These are phyloP conservation scores for Aldabrachelys gigantea DNA, from an alignment of 2,113 vertebrate genomes.

Conservation along the genomic window DNA sequence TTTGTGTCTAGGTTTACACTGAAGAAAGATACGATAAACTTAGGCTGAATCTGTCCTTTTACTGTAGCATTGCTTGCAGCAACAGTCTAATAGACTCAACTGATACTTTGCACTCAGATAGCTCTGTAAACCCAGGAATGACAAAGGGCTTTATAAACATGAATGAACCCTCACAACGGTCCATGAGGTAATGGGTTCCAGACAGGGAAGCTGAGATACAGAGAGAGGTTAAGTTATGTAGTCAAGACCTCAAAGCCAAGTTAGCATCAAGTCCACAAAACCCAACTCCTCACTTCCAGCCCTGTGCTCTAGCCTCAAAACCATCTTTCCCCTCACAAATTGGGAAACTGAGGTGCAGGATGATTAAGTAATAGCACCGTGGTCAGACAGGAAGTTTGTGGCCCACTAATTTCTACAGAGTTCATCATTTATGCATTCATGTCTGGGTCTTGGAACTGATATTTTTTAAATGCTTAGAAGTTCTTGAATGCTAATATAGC, in stretches of 20 bases:
- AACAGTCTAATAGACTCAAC: fast-evolving
- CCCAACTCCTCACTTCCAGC: neutral
- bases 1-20: fast-evolving
- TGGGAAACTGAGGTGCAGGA: neutral
- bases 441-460: neutral
- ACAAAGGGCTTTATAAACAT: neutral
- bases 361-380: neutral
- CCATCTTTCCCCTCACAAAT: neutral
- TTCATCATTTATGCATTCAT: neutral
- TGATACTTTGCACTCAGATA: neutral
- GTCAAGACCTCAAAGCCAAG: neutral
- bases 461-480: neutral
- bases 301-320: neutral
- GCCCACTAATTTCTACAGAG: neutral
- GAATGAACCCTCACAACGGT: neutral
- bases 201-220: neutral
- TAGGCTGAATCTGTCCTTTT: neutral
- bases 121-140: neutral
- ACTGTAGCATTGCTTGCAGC: neutral
- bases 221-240: neutral
- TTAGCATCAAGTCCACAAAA: neutral
- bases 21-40: neutral
- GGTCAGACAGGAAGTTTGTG: neutral
- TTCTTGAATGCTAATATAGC: neutral
- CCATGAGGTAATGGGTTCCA: neutral